These are phyloP conservation scores for Sylvietta virens DNA, from an alignment of 2,113 vertebrate genomes.

Conservation along the genomic window DNA sequence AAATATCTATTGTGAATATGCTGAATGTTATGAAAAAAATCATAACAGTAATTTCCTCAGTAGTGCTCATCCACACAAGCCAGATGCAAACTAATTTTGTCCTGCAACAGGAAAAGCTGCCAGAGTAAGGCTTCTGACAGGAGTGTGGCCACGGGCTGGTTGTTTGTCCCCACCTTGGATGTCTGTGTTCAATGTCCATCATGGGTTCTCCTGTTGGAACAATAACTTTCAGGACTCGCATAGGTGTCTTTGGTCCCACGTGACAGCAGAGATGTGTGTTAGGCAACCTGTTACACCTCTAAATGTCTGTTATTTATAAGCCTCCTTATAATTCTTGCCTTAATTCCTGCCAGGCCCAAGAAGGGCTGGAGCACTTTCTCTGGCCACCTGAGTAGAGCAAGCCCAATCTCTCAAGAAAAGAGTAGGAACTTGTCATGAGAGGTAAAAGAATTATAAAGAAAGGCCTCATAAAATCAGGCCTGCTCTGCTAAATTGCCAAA, in stretches of 20 bases:
- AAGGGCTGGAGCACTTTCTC: not conserved
- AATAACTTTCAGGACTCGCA: not conserved
- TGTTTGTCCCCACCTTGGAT: fast-evolving
- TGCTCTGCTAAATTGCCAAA: not conserved
- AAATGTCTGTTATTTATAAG: not conserved
- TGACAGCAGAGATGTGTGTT: not conserved
- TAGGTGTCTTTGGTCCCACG: not conserved
- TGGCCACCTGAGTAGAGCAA: not conserved
- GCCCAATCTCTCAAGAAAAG: not conserved
- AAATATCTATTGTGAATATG: not conserved
- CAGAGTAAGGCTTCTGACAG: not conserved
- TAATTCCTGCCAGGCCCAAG: not conserved
- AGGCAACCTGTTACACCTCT: not conserved
- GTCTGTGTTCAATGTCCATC: not conserved
- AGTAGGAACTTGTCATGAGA: not conserved
- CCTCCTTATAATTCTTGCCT: not conserved
- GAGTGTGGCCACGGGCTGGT: fast-evolving
- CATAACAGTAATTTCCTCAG: not conserved
- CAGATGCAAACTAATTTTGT: not conserved
- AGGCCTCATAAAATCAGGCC: not conserved
- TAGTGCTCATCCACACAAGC: not conserved
- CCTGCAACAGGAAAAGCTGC: not conserved
- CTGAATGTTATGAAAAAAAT: not conserved
- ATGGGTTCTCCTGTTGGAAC: not conserved
- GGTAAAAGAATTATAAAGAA: not conserved